Evolutionary conservation across 1,140 invertebrate genomes (phyloP).

Genomic region (Drosophila littoralis): DNA sequence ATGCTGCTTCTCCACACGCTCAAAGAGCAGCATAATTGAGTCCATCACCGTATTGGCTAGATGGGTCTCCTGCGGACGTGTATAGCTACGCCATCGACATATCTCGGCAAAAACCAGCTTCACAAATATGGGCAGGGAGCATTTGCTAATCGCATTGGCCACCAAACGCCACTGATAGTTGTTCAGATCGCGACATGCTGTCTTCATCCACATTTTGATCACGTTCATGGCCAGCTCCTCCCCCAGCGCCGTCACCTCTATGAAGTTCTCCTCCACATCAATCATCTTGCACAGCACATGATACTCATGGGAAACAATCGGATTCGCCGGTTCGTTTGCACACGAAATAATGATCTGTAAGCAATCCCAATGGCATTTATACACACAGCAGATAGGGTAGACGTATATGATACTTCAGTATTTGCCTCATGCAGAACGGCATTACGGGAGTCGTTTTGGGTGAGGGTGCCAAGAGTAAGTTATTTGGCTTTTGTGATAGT

Average conservation of each 20-base stretch:
- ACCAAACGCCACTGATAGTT: slow-evolving; percentile 98
- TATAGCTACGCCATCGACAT: slow-evolving; percentile 98
- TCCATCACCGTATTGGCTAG: slow-evolving; percentile 98
- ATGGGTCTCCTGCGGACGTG: slow-evolving; percentile 95
- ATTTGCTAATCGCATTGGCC: slow-evolving; percentile 95
- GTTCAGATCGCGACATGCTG: slow-evolving; percentile 93
- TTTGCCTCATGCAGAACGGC: slow-evolving; percentile 74
- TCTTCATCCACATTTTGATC: slow-evolving; percentile 97
- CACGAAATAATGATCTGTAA: slow-evolving; percentile 94
- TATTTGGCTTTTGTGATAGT: slow-evolving; percentile 40
- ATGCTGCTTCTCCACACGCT: slow-evolving; percentile 97
- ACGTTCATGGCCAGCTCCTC: slow-evolving; percentile 97
- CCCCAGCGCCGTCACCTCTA: slow-evolving; percentile 96
- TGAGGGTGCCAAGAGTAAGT: slow-evolving; percentile 42
- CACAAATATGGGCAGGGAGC: slow-evolving; percentile 98
- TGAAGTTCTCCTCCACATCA: slow-evolving; percentile 94
- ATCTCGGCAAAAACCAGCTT: slow-evolving; percentile 99
- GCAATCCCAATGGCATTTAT: slow-evolving; percentile 43
- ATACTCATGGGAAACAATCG: slow-evolving; percentile 93
- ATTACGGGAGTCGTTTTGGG: slow-evolving; percentile 38
- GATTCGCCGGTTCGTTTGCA: slow-evolving; percentile 94
- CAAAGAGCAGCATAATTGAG: slow-evolving; percentile 98
- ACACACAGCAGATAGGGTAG: slow-evolving; percentile 35
- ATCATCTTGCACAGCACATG: slow-evolving; percentile 95
- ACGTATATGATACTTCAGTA: slow-evolving; percentile 40